Percentiles rank a stretch among this genome's conserved stretches.
These are phyloP conservation scores for Alectura lathami DNA, from an alignment of 2,113 vertebrate genomes.

Conservation along the genomic window DNA sequence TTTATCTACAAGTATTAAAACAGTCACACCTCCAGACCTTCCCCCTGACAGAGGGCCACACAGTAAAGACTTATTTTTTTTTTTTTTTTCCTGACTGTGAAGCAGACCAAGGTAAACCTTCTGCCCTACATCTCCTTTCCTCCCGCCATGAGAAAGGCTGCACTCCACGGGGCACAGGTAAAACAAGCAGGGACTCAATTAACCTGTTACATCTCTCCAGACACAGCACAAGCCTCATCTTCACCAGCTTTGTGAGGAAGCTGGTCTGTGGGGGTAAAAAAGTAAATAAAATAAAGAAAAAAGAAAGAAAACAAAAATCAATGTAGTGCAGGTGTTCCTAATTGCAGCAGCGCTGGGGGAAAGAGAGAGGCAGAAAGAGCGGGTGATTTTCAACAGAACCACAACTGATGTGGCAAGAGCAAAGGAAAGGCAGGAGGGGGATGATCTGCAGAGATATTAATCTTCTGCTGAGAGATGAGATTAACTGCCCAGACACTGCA, in stretches of 20 bases:
- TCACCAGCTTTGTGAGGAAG: not conserved
- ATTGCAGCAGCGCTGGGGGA: not conserved
- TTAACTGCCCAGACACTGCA: conserved; percentile 14
- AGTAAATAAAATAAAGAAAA: fast-evolving
- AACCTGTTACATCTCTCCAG: not conserved
- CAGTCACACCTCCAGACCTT: not conserved
- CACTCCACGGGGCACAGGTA: not conserved
- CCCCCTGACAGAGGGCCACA: not conserved
- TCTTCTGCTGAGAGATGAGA: conserved; percentile 24
- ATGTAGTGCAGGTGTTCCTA: not conserved
- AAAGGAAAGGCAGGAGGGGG: not conserved
- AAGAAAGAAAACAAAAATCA: not conserved
- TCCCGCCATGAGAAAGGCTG: not conserved
- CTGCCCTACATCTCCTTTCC: not conserved
- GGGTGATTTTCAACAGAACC: not conserved
- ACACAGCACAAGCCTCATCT: not conserved
- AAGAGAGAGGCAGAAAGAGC: not conserved
- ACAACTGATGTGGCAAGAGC: not conserved
- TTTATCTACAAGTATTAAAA: not conserved
- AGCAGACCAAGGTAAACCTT: not conserved
- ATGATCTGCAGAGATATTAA: not conserved
- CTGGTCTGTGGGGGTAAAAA: not conserved
- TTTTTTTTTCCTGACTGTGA: not conserved
- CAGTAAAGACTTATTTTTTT: not conserved
- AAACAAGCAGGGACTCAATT: not conserved